A percentile compares a stretch with the other conserved stretches of the same genome.
Conservation (phyloP, 2,797 vertebrate genomes). For the Sternotherus odoratus region DNA sequence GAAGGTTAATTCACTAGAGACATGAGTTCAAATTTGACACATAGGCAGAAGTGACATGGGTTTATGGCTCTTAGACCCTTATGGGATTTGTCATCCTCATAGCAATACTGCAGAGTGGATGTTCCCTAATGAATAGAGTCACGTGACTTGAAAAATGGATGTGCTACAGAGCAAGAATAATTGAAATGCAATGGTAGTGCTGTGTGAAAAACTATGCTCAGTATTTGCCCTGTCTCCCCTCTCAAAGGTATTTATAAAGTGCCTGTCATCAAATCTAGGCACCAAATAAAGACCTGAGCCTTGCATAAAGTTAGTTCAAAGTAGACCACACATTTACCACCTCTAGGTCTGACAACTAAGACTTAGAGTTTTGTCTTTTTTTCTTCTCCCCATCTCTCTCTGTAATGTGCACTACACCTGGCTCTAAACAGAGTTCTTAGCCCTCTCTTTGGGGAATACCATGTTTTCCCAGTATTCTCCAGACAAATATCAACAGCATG, state of each 20-base stretch:
- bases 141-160: conserved; percentile 15
- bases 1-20: conserved; percentile 51
- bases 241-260: background rate
- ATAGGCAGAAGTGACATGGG: conserved; percentile 58
- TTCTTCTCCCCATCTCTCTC: background rate
- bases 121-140: background rate
- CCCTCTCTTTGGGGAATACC: background rate
- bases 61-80: conserved; percentile 27
- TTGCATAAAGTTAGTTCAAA: background rate
- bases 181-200: background rate
- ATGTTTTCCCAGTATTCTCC: background rate
- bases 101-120: accelerated
- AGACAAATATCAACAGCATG: accelerated
- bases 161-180: background rate
- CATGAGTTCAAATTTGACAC: conserved; percentile 64
- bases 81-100: conserved; percentile 38
- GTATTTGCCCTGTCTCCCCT: background rate
- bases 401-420: background rate
- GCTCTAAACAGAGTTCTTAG: background rate
- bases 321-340: accelerated
- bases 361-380: background rate
- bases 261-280: background rate
- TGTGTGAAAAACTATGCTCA: background rate
- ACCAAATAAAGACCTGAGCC: accelerated
- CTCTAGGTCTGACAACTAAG: background rate